These are phyloP conservation scores for Euura lappo DNA, from an alignment of 1,140 invertebrate genomes.

Conservation along the genomic window DNA sequence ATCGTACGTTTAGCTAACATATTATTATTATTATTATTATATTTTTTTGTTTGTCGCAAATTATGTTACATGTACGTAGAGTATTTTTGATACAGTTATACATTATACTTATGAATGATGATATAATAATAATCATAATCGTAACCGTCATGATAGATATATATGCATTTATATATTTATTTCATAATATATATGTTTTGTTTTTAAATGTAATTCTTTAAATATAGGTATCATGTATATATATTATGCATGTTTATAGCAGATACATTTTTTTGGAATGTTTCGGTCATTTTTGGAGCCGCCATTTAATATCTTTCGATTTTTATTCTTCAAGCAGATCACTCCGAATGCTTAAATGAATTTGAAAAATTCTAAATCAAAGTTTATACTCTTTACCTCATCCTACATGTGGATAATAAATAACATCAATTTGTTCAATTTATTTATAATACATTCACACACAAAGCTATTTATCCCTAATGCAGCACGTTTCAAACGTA, in stretches of 20 bases:
- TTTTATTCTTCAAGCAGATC: background rate
- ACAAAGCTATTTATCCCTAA: background rate
- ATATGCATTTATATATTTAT: background rate
- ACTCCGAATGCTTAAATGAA: background rate
- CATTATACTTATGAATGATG: background rate
- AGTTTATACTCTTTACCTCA: background rate
- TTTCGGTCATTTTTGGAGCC: background rate
- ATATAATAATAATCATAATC: background rate
- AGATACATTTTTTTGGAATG: background rate
- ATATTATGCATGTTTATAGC: background rate
- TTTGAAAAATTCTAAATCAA: background rate
- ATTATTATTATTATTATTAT: constrained; percentile 1
- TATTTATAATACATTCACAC: background rate
- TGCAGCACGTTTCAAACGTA: background rate
- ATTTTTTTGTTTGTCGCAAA: background rate
- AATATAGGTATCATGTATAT: background rate
- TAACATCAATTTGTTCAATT: background rate
- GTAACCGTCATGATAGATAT: background rate
- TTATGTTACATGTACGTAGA: constrained; percentile 3
- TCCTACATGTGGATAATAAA: background rate
- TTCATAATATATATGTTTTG: background rate
- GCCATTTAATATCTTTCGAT: background rate
- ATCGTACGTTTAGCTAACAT: constrained; percentile 41
- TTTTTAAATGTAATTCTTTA: too few relatives aligned
- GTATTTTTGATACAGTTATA: background rate